A percentile compares a stretch with the other conserved stretches of the same genome.
These are phyloP conservation scores for Atherinosoma microstoma DNA, from an alignment of 2,797 vertebrate species.

Conservation along the genomic window DNA sequence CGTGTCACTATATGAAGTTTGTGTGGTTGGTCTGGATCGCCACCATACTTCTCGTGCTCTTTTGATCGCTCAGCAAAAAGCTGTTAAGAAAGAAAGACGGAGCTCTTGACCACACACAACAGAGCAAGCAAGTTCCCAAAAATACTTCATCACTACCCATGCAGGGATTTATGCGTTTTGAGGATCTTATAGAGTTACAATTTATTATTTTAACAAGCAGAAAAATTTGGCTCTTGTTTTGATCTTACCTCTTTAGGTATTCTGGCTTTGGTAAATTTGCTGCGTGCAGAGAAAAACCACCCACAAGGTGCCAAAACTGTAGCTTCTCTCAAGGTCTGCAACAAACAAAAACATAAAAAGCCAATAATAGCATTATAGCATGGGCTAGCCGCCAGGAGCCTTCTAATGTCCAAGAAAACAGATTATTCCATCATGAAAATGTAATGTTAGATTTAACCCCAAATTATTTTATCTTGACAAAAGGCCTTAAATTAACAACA, in stretches of 20 bases:
- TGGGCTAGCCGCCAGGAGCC: not conserved
- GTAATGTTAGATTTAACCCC: too few species aligned
- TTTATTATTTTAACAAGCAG: not conserved
- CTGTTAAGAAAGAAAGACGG: constrained; percentile 67
- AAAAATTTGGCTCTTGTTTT: not conserved
- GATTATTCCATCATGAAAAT: too few species aligned
- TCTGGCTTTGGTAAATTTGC: constrained; percentile 78
- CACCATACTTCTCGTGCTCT: constrained; percentile 93
- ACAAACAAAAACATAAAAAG: not conserved
- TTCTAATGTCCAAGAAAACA: not conserved
- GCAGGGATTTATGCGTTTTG: not conserved
- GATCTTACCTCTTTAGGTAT: constrained; percentile 75
- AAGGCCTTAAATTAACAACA: too few species aligned
- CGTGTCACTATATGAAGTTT: constrained; percentile 92
- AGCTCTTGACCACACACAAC: not conserved
- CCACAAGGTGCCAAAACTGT: constrained; percentile 37
- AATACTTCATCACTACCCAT: not conserved
- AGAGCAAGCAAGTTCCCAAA: not conserved
- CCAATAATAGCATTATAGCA: not conserved
- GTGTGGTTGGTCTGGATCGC: constrained; percentile 92
- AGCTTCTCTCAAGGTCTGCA: constrained; percentile 68
- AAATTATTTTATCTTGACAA: too few species aligned
- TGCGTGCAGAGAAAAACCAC: constrained; percentile 66
- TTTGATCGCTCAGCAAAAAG: constrained; percentile 86
- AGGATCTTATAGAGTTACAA: not conserved